phyloP scores from a whole-genome alignment of 2,113 vertebrate species.

The Ia io region DNA sequence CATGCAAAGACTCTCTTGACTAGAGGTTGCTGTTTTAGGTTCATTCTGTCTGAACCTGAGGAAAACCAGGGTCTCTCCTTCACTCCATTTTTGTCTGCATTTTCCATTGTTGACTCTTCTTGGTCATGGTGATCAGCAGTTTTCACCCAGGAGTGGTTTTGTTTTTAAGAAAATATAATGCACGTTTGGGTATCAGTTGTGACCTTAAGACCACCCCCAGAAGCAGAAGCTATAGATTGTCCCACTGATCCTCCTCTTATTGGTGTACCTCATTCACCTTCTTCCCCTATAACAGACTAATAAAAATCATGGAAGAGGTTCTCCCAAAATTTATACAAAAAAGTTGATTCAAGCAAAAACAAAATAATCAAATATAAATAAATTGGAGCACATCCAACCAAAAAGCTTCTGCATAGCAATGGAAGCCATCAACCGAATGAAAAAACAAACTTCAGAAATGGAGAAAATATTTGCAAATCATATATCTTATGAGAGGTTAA shows the following conservation, averaged over 20 bases:
- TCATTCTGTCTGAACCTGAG: background rate
- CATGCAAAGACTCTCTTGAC: background rate
- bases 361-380: background rate
- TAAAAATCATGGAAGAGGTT: background rate
- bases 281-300: background rate
- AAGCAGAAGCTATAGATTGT: background rate
- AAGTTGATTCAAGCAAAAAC: background rate
- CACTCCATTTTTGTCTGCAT: no score
- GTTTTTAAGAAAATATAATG: background rate
- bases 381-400: no score
- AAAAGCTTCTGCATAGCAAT: no score
- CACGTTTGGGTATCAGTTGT: background rate
- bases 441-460: no score
- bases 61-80: background rate
- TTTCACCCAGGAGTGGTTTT: no score
- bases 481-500: no score
- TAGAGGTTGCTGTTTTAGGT: background rate
- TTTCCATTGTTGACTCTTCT: background rate
- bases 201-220: no score
- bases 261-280: no score
- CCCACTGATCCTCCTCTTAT: background rate
- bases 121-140: no score
- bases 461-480: no score
- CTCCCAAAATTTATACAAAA: background rate
- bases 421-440: no score